Percentiles rank a stretch among this genome's conserved stretches.
Evolutionary conservation across 2,888 invertebrate genomes (phyloP).

Genomic region (Protophormia terraenovae): DNA sequence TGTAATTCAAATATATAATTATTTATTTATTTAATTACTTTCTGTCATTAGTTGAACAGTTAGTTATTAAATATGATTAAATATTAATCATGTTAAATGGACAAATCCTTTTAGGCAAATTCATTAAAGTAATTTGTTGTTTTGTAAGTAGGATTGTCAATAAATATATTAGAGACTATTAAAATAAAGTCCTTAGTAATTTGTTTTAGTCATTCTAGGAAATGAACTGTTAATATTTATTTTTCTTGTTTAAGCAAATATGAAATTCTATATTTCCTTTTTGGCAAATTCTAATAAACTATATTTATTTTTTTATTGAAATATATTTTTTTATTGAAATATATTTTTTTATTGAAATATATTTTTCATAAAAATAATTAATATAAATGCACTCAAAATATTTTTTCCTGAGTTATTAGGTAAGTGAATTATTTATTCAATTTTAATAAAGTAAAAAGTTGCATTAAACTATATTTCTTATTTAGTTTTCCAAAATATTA

Average conservation of each 20-base stretch:
- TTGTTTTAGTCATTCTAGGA: too few relatives aligned
- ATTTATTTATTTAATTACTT: neutral
- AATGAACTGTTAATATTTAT: too few relatives aligned
- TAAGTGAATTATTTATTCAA: too few relatives aligned
- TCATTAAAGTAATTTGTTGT: neutral
- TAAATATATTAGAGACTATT: neutral
- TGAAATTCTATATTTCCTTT: too few relatives aligned
- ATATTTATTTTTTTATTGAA: too few relatives aligned
- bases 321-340: too few relatives aligned
- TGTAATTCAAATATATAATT: neutral
- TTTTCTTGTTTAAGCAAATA: too few relatives aligned
- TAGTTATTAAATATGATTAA: neutral
- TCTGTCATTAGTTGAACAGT: neutral
- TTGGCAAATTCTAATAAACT: too few relatives aligned
- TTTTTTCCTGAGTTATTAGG: too few relatives aligned
- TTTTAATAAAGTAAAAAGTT: neutral
- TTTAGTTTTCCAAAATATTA: neutral
- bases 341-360: too few relatives aligned
- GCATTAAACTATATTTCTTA: neutral
- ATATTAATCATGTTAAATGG: neutral
- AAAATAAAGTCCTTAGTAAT: neutral
- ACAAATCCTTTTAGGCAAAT: neutral
- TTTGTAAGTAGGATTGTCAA: neutral
- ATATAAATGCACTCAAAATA: too few relatives aligned
- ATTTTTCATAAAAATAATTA: too few relatives aligned